phyloP scores from a whole-genome alignment of 2,888 invertebrate species.

The Chelonus formosanus region DNA sequence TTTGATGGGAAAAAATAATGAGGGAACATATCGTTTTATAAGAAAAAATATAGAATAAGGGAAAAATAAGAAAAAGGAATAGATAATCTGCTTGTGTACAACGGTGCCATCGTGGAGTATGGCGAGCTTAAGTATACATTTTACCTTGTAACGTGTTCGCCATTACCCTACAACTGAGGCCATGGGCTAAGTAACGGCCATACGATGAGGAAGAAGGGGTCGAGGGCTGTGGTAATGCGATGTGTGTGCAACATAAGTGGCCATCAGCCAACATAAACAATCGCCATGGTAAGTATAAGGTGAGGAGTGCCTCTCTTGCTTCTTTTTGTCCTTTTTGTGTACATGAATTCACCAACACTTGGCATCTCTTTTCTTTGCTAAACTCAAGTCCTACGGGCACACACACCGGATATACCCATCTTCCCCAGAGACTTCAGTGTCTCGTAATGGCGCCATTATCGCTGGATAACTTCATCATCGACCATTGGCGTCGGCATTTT shows the following conservation, averaged over 20 bases:
- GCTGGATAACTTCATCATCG: constrained; percentile 65
- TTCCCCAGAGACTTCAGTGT: constrained; percentile 44
- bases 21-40: too few relatives aligned
- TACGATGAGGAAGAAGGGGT: constrained; percentile 14
- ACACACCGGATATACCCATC: constrained; percentile 25
- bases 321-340: constrained; percentile 27
- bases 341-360: constrained; percentile 11
- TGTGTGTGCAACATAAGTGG: constrained; percentile 64
- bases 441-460: constrained; percentile 64
- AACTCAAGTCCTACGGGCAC: not conserved
- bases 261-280: constrained; percentile 66
- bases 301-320: constrained; percentile 49
- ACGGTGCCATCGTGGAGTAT: constrained; percentile 40
- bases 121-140: constrained; percentile 63
- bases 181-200: constrained; percentile 61
- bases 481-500: constrained; percentile 52
- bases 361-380: constrained; percentile 1
- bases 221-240: constrained; percentile 52
- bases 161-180: constrained; percentile 63
- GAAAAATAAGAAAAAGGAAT: too few relatives aligned
- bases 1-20: too few relatives aligned
- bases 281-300: constrained; percentile 64
- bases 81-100: not conserved
- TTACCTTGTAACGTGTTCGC: constrained; percentile 65
- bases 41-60: too few relatives aligned